These are phyloP conservation scores for Drymonia ruficornis DNA, from an alignment of 2,888 invertebrate species.

Conservation along the genomic window DNA sequence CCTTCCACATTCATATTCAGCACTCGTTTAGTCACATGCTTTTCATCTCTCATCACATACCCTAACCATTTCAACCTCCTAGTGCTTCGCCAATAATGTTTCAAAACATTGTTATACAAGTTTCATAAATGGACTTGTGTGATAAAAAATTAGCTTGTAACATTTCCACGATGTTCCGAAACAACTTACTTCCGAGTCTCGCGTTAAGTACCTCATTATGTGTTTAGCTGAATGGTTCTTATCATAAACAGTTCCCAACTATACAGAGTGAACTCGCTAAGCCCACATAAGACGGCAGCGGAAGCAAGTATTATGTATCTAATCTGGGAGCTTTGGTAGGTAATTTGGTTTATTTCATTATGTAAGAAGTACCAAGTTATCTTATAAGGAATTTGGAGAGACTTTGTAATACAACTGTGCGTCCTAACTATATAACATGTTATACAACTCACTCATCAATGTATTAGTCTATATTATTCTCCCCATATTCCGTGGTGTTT, in stretches of 20 bases:
- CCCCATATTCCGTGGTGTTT: too few species aligned
- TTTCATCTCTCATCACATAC: too few species aligned
- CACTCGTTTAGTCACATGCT: too few species aligned
- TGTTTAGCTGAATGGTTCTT: conserved; percentile 1
- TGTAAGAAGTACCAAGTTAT: not conserved
- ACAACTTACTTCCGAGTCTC: not conserved
- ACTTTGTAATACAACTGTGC: too few species aligned
- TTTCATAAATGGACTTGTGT: not conserved
- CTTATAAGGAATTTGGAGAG: too few species aligned
- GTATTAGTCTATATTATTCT: too few species aligned
- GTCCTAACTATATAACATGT: too few species aligned
- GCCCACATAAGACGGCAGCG: not conserved
- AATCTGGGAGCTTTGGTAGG: not conserved
- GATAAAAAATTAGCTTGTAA: not conserved
- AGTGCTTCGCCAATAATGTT: too few species aligned
- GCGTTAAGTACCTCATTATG: conserved; percentile 1
- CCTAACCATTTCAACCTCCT: too few species aligned
- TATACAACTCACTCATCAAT: too few species aligned
- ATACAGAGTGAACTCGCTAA: not conserved
- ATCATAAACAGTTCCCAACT: conserved; percentile 10
- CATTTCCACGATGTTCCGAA: not conserved
- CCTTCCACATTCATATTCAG: too few species aligned
- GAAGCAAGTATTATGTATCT: not conserved
- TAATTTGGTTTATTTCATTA: not conserved
- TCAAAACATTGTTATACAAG: not conserved